Percentiles rank a stretch among this genome's conserved stretches.
These are phyloP conservation scores for Brachionus manjavacas DNA, from an alignment of 1,140 invertebrate species.

Conservation along the genomic window DNA sequence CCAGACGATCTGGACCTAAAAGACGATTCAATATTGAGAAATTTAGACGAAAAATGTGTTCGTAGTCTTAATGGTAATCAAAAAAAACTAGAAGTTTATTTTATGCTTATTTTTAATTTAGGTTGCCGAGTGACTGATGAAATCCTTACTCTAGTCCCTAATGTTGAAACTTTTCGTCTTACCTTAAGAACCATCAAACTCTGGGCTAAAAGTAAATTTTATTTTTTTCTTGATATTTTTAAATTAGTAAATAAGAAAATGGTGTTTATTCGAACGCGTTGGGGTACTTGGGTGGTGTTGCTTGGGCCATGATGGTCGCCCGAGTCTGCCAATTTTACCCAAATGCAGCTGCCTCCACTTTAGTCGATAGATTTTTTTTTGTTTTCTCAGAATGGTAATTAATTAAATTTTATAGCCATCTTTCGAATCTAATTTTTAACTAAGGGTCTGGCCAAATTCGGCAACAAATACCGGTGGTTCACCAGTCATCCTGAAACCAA, in stretches of 20 bases:
- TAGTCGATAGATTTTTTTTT: conserved; percentile 96
- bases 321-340: conserved; percentile 96
- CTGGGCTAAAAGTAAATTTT: conserved; percentile 80
- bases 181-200: conserved; percentile 92
- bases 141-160: conserved; percentile 88
- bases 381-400: conserved; percentile 72
- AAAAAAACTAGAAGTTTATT: neutral
- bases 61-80: conserved; percentile 77
- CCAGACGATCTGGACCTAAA: conserved; percentile 74
- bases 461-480: neutral
- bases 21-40: conserved; percentile 85
- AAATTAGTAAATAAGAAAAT: conserved; percentile 57
- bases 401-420: conserved; percentile 69
- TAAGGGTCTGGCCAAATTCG: conserved; percentile 32
- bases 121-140: conserved; percentile 91
- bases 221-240: neutral
- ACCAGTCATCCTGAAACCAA: conserved; percentile 63
- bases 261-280: conserved; percentile 97
- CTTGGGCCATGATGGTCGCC: conserved; percentile 98
- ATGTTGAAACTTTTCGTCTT: conserved; percentile 85
- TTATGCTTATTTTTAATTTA: neutral
- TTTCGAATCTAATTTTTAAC: neutral
- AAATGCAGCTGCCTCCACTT: conserved; percentile 83
- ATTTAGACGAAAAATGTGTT: conserved; percentile 92
- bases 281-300: conserved; percentile 95